Evolutionary conservation across 2,113 vertebrate species (phyloP).

Genomic region (Calypte anna): DNA sequence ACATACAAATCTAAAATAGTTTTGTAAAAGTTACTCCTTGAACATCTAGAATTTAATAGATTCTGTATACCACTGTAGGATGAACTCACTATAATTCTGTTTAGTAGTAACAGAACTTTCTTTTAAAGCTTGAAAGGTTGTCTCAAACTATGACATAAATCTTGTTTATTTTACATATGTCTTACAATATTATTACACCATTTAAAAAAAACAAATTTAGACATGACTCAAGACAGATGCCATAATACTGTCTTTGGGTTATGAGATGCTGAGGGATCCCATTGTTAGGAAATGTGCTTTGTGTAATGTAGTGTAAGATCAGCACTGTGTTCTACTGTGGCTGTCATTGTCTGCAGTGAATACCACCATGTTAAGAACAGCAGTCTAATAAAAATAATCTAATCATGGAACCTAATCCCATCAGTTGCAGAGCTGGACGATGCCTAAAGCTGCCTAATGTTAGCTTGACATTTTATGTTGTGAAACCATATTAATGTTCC

Average conservation of each 20-base stretch:
- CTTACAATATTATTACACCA: background rate
- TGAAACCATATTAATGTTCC: background rate
- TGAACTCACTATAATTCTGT: background rate
- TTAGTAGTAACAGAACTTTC: background rate
- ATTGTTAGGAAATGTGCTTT: background rate
- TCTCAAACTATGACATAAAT: background rate
- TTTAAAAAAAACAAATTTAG: background rate
- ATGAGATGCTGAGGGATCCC: background rate
- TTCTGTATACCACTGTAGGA: background rate
- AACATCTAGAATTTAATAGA: background rate
- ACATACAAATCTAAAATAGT: background rate
- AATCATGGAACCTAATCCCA: background rate
- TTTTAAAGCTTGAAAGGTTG: background rate
- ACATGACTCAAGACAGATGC: background rate
- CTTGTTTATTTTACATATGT: background rate
- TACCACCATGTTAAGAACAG: background rate
- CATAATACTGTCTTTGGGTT: background rate
- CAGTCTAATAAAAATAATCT: background rate
- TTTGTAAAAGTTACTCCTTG: background rate
- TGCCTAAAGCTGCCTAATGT: background rate
- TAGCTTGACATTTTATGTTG: background rate
- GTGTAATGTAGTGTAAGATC: no score
- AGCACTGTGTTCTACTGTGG: background rate
- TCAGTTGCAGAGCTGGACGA: background rate
- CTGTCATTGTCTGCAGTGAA: background rate